These are phyloP conservation scores for Cyrtonyx montezumae DNA, from an alignment of 2,113 vertebrate genomes.

Conservation along the genomic window DNA sequence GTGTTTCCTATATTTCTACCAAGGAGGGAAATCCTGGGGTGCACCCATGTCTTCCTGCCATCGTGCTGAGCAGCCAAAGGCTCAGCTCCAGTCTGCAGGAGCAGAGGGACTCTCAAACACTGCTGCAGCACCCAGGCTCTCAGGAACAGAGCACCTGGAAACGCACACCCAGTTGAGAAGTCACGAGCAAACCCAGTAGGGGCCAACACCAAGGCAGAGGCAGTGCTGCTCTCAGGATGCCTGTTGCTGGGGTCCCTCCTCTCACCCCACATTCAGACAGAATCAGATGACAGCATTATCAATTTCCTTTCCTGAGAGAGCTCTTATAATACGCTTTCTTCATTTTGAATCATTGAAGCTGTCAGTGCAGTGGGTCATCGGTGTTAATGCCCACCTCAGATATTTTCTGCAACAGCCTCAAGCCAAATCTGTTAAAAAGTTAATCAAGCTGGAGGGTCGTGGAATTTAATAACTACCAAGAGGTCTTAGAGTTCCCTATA, in stretches of 20 bases:
- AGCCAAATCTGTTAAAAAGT: not conserved
- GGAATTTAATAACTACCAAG: not conserved
- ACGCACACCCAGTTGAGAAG: not conserved
- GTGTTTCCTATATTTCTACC: not conserved
- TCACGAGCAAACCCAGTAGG: not conserved
- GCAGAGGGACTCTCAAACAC: not conserved
- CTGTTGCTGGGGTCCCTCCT: not conserved
- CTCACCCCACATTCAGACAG: not conserved
- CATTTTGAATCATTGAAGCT: not conserved
- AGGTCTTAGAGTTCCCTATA: not conserved
- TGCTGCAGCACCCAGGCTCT: not conserved
- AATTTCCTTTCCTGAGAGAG: not conserved
- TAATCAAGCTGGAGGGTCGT: slow-evolving; percentile 14
- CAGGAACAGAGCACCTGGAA: not conserved
- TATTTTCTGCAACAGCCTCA: not conserved
- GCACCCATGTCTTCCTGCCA: not conserved
- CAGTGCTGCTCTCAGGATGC: not conserved
- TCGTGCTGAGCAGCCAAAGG: not conserved
- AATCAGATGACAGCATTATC: not conserved
- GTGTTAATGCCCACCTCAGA: not conserved
- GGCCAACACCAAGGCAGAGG: not conserved
- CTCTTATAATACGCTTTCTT: not conserved
- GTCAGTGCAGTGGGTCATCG: not conserved
- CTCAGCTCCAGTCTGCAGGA: not conserved
- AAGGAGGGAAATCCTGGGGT: not conserved